A percentile compares a stretch with the other conserved stretches of the same genome.
phyloP scores from a whole-genome alignment of 2,797 vertebrate genomes.

The Fundulus diaphanus region DNA sequence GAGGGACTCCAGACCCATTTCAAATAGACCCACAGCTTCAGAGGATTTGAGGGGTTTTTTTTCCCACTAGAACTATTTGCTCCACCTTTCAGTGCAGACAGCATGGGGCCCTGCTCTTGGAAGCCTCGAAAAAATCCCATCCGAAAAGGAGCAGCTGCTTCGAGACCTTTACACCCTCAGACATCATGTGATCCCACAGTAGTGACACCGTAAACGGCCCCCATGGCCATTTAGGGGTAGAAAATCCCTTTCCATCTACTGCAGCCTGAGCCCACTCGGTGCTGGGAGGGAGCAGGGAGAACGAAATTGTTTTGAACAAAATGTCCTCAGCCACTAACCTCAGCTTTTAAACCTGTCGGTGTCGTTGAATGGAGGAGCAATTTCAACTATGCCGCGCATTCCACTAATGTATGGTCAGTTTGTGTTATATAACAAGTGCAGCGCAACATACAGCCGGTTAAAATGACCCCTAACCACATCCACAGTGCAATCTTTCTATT shows the following conservation, averaged over 20 bases:
- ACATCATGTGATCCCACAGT: constrained; percentile 80
- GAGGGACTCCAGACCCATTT: constrained; percentile 77
- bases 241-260: constrained; percentile 73
- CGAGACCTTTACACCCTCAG: constrained; percentile 77
- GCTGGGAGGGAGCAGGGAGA: constrained; percentile 59
- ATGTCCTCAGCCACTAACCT: constrained; percentile 71
- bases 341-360: constrained; percentile 47
- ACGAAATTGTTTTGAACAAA: constrained; percentile 77
- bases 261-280: constrained; percentile 57
- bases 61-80: constrained; percentile 73
- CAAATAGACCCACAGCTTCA: constrained; percentile 77
- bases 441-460: constrained; percentile 40
- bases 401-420: constrained; percentile 47
- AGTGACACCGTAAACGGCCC: constrained; percentile 75
- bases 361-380: constrained; percentile 49
- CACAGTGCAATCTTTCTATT: constrained; percentile 54
- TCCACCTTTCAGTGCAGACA: constrained; percentile 79
- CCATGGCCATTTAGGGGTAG: constrained; percentile 78
- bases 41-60: constrained; percentile 61
- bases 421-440: constrained; percentile 46
- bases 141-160: constrained; percentile 80
- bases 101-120: constrained; percentile 73
- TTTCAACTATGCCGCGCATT: constrained; percentile 65
- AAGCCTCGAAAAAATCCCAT: constrained; percentile 78
- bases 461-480: constrained; percentile 42